Conservation (phyloP, 2,113 vertebrate species). For the Grallaria varia region DNA sequence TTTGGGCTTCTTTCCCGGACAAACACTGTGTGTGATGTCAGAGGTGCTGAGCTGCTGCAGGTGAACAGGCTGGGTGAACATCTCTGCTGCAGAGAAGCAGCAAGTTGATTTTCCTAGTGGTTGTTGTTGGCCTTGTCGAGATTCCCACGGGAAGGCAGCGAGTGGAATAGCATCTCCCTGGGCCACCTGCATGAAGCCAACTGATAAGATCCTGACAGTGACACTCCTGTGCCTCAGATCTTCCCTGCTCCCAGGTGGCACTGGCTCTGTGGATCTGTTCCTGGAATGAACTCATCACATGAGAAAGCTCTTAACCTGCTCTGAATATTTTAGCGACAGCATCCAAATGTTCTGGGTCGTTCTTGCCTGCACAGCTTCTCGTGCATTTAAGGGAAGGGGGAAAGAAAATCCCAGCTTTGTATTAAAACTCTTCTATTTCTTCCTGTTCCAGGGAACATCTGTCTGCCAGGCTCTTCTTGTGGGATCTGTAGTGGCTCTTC, state of each 20-base stretch:
- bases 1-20: not conserved
- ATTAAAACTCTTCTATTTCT: not conserved
- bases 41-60: not conserved
- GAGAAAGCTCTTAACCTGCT: not conserved
- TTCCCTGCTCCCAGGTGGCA: not conserved
- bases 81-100: not conserved
- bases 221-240: not conserved
- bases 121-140: not conserved
- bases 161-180: not conserved
- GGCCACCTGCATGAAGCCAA: not conserved
- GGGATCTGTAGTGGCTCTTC: conserved; percentile 85
- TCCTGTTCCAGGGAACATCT: conserved; percentile 85
- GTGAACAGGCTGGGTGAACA: not conserved
- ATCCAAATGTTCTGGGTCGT: conserved; percentile 2
- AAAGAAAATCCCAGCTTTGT: not conserved
- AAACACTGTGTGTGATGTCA: fast-evolving
- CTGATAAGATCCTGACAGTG: not conserved
- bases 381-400: not conserved
- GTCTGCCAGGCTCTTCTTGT: conserved; percentile 90
- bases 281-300: not conserved
- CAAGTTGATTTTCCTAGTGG: not conserved
- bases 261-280: not conserved
- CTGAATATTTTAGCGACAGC: conserved; percentile 16
- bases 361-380: not conserved
- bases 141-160: not conserved